Base-by-base conservation (phyloP, 2,797 vertebrate species). In the Sebastiscus tertius region DNA sequence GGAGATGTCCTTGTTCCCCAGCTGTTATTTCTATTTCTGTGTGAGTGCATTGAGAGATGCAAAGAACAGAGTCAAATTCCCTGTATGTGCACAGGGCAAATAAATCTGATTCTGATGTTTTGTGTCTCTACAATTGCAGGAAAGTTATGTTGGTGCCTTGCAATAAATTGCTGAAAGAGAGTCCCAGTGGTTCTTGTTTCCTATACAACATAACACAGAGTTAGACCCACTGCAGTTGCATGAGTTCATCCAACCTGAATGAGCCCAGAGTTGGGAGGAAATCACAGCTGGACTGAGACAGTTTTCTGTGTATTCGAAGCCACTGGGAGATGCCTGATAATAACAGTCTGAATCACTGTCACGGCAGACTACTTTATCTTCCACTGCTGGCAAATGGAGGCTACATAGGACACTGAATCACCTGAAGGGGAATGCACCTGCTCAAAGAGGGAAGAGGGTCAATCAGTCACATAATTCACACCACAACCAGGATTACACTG, bases 141-240 rank as follows among this genome's bases (percentile, higher is more conserved):
- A 49, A 75, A 64, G 42, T 62, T 59, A 18, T 33, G 29, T 29
- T 24, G 33, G 56, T 7, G 63, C 31, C 24, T 67, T 13, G 64
- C 52, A 71, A 69, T 74, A 77, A 85, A 71, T 20, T 6, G 11
- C n/a, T 77, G 22, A 78, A 7, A 63, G 42, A 75, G 16, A 14
- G n/a, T 18, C 29, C 55, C 46, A 1, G 46, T 14, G 67, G 72
- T 77, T 64, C 26, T 31, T 6, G 60, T 60, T 54, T 29, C 46
- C 54, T n/a, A 31, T 22, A 11, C 34, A 16, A 24, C 14, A 26
- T 54, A 7, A 64, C 1, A 12, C 59, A 24, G 34, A 56, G 24
- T 1, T 10, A 46, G 16, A 72, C 20, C 59, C 70, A n/a, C 36
- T 39, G 18, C 72, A 64, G 83, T 55, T 36, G 52, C 66, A 59